Base-by-base conservation (phyloP, 1,140 invertebrate species). In the Lethocerus indicus region DNA sequence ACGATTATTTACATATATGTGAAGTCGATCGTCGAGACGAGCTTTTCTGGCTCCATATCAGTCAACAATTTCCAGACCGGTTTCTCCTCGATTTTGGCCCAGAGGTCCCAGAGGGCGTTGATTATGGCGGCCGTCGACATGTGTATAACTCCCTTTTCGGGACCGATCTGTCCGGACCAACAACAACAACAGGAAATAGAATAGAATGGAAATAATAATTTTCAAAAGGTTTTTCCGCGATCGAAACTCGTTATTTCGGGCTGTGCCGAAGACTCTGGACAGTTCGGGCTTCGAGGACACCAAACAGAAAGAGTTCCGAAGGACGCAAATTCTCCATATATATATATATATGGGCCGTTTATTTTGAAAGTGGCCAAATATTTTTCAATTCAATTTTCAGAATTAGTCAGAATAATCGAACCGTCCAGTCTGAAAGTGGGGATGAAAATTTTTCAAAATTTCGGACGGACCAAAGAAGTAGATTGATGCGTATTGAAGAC, bases 61-160 rank as follows among this genome's bases (percentile, higher is more conserved):
- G 71, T 71, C 0, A 93, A 64, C 0, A 93, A 67, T 61, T 81
- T 81, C 88, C 88, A 93, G 0, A 94, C 58, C 1, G 90, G 87
- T 68, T 92, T 92, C 2, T 73, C 70, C 60, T 88, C 79, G 1
- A 84, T 67, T 59, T 81, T 75, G 1, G 79, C 87, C 87, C 88
- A 91, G 23, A 93, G 65, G 65, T 94, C 90, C 89, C 89, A 94
- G 1, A 93, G 60, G 6, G 87, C 82, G 66, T 93, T 94, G 1
- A 90, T 62, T 40, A 94, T 76, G 6, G 86, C 89, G 2, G 83
- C 87, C n/a, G 77, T 77, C 0, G 88, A 89, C 47, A 93, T 66
- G 69, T 93, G 88, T 12, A 78, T 77, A 0, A 87, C 88, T 24
- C 90, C 89, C 69, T 92, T 93, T 62, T 93, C 88, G 23, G 89